Evolutionary conservation across 2,888 invertebrate species (phyloP), one percentile per base, ranked within the genome.

Genomic region (Bombylius discolor): DNA sequence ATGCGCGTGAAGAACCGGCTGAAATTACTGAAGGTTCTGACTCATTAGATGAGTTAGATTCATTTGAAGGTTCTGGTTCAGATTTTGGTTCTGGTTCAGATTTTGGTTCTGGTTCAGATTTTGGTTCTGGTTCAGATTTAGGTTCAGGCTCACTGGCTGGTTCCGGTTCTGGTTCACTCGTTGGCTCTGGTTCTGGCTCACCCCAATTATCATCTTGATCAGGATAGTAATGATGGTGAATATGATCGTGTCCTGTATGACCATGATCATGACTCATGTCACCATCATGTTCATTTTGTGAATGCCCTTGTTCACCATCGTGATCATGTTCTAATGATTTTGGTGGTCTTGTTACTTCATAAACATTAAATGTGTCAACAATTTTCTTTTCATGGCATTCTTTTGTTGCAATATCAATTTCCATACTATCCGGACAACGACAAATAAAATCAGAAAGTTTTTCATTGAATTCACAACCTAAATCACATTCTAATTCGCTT

Each of bases 401-500:
- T 74, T 65, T 61, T 11, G 58, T 52, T 11, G 39, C 62, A 34
- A 67, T 63, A 46, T 70, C 61, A 59, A 81, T 81, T 36, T 76
- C 74, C 66, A 75, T 71, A 39, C 79, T 79, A 46, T 72, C 69
- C 11, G 81, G 81, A 67, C 88, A 89, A 5, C 71, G 76, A 67
- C 89, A 89, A 39, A 70, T 71, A 66, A 88, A 87, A 51, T 81
- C 78, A 56, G 83, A 77, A 33, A 74, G 70, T 3, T 67, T 66
- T 64, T 82, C 81, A 68, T 86, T 81, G 65, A 85, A 88, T 53
- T 75, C 72, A 68, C 89, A 89, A 12, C 73, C 76, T 61, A 84
- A 77, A 61, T 84, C 79, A 66, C 89, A 89, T 32, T 49, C 12
- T 14, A 62, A 54, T 36, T 59, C 74, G 60, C 83, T 77, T 58